Evolutionary conservation across 2,113 vertebrate species (phyloP), one percentile per base, ranked within the genome.

Genomic region (Rousettus leschenaultii): DNA sequence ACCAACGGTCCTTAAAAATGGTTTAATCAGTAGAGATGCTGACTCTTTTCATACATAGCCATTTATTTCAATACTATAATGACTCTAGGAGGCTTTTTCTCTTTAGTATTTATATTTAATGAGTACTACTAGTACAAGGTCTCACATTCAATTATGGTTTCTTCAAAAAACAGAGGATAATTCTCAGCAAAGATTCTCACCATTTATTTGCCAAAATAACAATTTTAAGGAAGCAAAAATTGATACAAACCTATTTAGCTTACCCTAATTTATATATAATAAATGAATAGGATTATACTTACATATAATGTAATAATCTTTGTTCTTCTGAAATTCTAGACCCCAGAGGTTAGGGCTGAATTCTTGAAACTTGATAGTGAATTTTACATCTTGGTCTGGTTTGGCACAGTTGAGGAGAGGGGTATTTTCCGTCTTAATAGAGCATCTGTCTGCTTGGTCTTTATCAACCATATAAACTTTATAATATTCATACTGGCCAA

Each of bases 261-360:
- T 97, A 97, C 89, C 80, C 86, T 97, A 79, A 79, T 93, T 94
- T 92, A 19, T 74, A 97, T 86, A 96, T 43, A 95, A 94, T 30
- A 45, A 88, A 95, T 33, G 30, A 84, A 96, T 45, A 96, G 65
- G 86, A 82, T 97, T 96, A 86, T 98, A 99, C 99, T 99, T 98
- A 99, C 99, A 99, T 99, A 99, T 99, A 98, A 99, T 99, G 98
- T 99, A 99, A 98, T 99, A 99, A 98, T 99, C 99, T 97, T 98
- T 99, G 95, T 99, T 99, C 98, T 98, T 99, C 98, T 99, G 99
- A 99, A 99, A 99, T 99, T 99, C 99, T 98, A 99, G 98, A 63
- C 99, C 99, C 99, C 99, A 99, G 30, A 99, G 99, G 95, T 99
- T 99, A 94, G 99, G 99, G 98, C 99, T 99, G 99, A 99, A 99